These are phyloP conservation scores for Sceliomorpha sp. DNA, from an alignment of 2,888 invertebrate species.

Conservation along the genomic window DNA sequence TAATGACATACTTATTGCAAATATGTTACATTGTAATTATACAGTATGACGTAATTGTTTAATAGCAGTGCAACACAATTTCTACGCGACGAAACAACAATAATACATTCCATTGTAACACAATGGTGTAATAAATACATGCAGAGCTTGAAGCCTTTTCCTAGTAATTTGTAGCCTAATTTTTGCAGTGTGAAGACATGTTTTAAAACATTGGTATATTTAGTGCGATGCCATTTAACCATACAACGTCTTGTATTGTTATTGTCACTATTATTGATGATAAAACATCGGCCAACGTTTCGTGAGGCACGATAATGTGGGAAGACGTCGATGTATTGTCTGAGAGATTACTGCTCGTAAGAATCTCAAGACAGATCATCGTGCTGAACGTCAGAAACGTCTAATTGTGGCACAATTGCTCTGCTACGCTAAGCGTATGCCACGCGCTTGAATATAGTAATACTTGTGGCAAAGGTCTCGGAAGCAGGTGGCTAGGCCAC, in stretches of 20 bases:
- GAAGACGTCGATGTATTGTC: slow-evolving; percentile 45
- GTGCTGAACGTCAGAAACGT: slow-evolving; percentile 27
- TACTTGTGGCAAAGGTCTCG: slow-evolving; percentile 40
- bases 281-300: slow-evolving; percentile 30
- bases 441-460: slow-evolving; percentile 25
- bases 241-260: slow-evolving; percentile 25
- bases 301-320: slow-evolving; percentile 37
- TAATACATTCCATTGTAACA: slow-evolving; percentile 1
- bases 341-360: slow-evolving; percentile 42
- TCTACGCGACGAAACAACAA: no score
- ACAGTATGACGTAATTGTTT: no score
- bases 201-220: slow-evolving; percentile 19
- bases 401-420: slow-evolving; percentile 45
- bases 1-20: no score
- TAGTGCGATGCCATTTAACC: slow-evolving; percentile 23
- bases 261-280: slow-evolving; percentile 48
- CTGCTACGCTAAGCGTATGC: slow-evolving; percentile 20
- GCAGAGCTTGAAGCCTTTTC: slow-evolving; percentile 18
- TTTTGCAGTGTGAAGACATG: slow-evolving; percentile 19
- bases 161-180: slow-evolving; percentile 6
- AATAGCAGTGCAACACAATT: no score
- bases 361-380: slow-evolving; percentile 42
- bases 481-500: slow-evolving; percentile 38
- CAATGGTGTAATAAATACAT: slow-evolving; percentile 26
- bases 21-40: no score